These are phyloP conservation scores for Horisme vitalbata DNA, from an alignment of 2,888 invertebrate genomes.

Conservation along the genomic window DNA sequence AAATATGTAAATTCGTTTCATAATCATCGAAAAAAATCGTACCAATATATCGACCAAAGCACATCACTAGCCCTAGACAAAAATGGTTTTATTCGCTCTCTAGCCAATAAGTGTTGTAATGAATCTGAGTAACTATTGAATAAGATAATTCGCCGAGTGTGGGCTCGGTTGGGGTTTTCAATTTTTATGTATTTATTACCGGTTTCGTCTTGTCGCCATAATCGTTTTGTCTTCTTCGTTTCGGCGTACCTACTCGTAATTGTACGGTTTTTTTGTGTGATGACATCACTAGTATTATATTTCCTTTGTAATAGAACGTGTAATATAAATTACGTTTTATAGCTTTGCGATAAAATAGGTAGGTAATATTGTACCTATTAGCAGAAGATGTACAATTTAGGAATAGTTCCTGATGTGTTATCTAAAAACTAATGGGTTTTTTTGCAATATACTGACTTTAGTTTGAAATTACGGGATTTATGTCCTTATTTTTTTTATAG, in stretches of 20 bases:
- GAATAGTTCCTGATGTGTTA: not conserved
- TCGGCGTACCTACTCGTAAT: conserved; percentile 34
- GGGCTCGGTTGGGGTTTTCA: conserved; percentile 68
- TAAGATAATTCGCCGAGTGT: conserved; percentile 73
- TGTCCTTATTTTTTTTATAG: no score
- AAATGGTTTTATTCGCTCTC: conserved; percentile 75
- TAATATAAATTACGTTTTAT: conserved; percentile 28
- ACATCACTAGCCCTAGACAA: conserved; percentile 59
- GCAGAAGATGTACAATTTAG: conserved; percentile 1
- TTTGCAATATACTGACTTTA: no score
- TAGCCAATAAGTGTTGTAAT: conserved; percentile 77
- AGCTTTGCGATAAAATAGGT: conserved; percentile 10
- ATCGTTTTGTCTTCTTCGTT: conserved; percentile 37
- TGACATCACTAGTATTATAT: conserved; percentile 34
- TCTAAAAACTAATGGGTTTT: not conserved
- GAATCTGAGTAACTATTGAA: conserved; percentile 75
- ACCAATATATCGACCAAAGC: not conserved
- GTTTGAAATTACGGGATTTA: no score
- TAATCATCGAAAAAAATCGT: conserved; percentile 18
- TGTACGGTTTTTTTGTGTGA: conserved; percentile 30
- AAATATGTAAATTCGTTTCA: no score
- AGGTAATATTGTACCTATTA: conserved; percentile 3
- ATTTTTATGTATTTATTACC: conserved; percentile 71
- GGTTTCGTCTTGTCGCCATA: conserved; percentile 70
- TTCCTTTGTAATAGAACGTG: conserved; percentile 28